Percentiles rank a stretch among this genome's conserved stretches.
Conservation (phyloP, 2,797 vertebrate genomes). For the Hypotaenidia philippensis region DNA sequence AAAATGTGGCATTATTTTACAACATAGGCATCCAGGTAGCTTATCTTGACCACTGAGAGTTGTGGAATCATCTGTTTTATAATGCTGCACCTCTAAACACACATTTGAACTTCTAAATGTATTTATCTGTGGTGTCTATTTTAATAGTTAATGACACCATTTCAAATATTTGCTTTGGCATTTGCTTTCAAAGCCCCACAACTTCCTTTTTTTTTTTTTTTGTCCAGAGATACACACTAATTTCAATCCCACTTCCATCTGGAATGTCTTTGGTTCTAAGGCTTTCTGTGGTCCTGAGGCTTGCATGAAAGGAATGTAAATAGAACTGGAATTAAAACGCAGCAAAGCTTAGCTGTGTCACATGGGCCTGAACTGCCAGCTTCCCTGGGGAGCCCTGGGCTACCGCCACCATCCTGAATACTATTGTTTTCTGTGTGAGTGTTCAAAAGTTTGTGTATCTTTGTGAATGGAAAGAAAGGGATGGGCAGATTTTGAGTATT, state of each 20-base stretch:
- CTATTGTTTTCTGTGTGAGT: not conserved
- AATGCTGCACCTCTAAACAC: not conserved
- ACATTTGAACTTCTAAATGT: not conserved
- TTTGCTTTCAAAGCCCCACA: not conserved
- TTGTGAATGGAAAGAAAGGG: not conserved
- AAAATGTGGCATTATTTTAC: not conserved
- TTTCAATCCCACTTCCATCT: not conserved
- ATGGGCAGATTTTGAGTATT: not conserved
- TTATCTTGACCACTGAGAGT: not conserved
- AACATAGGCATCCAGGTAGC: not conserved
- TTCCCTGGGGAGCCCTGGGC: not conserved
- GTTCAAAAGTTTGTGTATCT: rapidly evolving
- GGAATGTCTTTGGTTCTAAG: not conserved
- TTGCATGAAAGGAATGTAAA: not conserved
- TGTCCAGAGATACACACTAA: not conserved
- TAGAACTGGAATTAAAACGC: not conserved
- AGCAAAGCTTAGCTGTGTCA: not conserved
- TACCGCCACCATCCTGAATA: not conserved
- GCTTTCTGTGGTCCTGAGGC: not conserved
- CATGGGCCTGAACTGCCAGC: not conserved
- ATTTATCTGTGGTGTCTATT: not conserved
- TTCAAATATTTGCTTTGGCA: not conserved
- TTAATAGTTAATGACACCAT: not conserved
- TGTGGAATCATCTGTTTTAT: not conserved
- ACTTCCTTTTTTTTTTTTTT: not conserved